Percentiles rank a stretch among this genome's conserved stretches.
These are phyloP conservation scores for Ailuropoda melanoleuca DNA, from an alignment of 2,113 vertebrate genomes.

Conservation along the genomic window DNA sequence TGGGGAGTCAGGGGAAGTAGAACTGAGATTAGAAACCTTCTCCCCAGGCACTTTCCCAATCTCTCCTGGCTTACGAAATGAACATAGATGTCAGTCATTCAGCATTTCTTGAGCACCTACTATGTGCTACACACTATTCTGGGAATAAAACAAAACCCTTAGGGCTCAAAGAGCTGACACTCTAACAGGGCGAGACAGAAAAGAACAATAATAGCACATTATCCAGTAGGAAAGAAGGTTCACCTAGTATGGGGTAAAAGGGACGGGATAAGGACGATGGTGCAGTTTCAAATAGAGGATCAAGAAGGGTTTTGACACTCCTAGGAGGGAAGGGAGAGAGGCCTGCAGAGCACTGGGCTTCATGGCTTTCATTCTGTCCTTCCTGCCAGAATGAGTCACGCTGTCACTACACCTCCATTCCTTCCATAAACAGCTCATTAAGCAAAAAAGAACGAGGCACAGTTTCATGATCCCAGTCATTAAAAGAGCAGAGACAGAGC, in stretches of 20 bases:
- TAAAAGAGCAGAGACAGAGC: background rate
- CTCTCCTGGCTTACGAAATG: background rate
- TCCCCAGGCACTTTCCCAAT: background rate
- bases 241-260: background rate
- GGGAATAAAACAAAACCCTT: background rate
- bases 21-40: too few species aligned
- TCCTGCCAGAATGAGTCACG: accelerated
- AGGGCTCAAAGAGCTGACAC: background rate
- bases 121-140: background rate
- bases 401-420: background rate
- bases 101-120: background rate
- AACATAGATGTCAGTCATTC: background rate
- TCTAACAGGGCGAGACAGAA: background rate
- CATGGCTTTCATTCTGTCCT: background rate
- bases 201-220: background rate
- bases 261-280: background rate
- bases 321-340: background rate
- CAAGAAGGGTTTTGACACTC: background rate
- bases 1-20: background rate
- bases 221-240: background rate
- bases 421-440: background rate
- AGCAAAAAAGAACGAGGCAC: background rate
- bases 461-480: background rate
- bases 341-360: accelerated
- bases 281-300: background rate